Percentiles rank a stretch among this genome's conserved stretches.
These are phyloP conservation scores for Bicyclus anynana DNA, from an alignment of 1,140 invertebrate species.

Conservation along the genomic window DNA sequence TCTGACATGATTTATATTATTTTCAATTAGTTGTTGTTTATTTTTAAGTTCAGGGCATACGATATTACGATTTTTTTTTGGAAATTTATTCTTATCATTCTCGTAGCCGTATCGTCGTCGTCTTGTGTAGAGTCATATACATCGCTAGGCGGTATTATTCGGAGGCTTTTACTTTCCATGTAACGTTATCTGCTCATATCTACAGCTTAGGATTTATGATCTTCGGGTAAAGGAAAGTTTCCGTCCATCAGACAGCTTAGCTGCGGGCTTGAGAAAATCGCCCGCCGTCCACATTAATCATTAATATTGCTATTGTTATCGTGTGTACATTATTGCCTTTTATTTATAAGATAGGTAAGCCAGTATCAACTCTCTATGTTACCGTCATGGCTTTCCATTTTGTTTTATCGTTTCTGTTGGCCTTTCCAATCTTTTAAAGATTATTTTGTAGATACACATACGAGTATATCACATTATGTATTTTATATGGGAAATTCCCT, in stretches of 20 bases:
- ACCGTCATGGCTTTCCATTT: background rate
- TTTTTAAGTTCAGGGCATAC: too few relatives aligned
- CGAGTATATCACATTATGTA: too few relatives aligned
- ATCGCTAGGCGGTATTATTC: constrained; percentile 20
- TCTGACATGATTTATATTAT: too few relatives aligned
- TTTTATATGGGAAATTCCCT: too few relatives aligned
- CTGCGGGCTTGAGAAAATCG: background rate
- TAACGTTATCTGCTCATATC: constrained; percentile 22
- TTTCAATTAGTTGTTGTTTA: too few relatives aligned
- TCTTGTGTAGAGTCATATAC: background rate
- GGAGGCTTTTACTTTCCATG: constrained; percentile 33
- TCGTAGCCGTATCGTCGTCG: background rate
- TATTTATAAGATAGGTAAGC: background rate
- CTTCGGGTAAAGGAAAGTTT: constrained; percentile 21
- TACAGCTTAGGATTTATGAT: constrained; percentile 21
- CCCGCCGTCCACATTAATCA: background rate
- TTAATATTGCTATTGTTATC: background rate
- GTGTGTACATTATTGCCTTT: background rate
- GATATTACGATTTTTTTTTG: too few relatives aligned
- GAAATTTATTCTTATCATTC: too few relatives aligned
- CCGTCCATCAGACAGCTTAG: constrained; percentile 6
- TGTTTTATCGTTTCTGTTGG: background rate
- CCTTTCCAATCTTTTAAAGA: too few relatives aligned
- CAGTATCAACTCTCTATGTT: background rate
- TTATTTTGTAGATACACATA: too few relatives aligned